phyloP scores from a whole-genome alignment of 2,113 vertebrate genomes.

The Lethenteron reissneri region DNA sequence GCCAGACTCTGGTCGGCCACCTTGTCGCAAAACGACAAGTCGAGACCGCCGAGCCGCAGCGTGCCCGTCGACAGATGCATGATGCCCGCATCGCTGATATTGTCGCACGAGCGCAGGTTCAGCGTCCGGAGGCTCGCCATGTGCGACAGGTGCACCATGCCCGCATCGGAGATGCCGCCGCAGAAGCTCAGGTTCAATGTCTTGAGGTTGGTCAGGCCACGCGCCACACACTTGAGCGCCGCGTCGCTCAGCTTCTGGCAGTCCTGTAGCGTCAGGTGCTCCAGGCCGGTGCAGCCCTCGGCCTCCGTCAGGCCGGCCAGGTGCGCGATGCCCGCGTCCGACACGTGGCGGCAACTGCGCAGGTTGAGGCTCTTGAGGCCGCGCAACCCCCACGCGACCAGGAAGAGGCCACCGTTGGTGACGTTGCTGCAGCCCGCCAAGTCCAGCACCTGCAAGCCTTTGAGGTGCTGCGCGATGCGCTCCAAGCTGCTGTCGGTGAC shows the following conservation, averaged over 20 bases:
- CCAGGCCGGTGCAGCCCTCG: slow-evolving; percentile 73
- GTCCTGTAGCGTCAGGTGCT: slow-evolving; percentile 92
- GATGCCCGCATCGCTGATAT: slow-evolving; percentile 91
- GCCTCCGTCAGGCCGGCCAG: slow-evolving; percentile 88
- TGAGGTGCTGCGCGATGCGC: slow-evolving; percentile 84
- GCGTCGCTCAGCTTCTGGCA: slow-evolving; percentile 93
- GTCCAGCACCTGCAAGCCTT: slow-evolving; percentile 82
- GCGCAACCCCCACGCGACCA: slow-evolving; percentile 87
- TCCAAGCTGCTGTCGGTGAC: slow-evolving; percentile 96
- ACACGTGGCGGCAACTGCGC: slow-evolving; percentile 85
- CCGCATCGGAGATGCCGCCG: slow-evolving; percentile 81
- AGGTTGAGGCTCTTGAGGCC: slow-evolving; percentile 93
- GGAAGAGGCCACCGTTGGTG: slow-evolving; percentile 82
- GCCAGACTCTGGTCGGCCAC: slow-evolving; percentile 92
- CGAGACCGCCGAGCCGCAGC: slow-evolving; percentile 61
- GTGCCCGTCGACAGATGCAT: slow-evolving; percentile 96
- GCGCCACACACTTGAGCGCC: slow-evolving; percentile 82
- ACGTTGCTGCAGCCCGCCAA: slow-evolving; percentile 94
- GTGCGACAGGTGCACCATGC: slow-evolving; percentile 87
- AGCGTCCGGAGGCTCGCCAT: slow-evolving; percentile 85
- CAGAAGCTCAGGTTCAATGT: slow-evolving; percentile 96
- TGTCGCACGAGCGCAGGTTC: slow-evolving; percentile 86
- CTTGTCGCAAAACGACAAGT: slow-evolving; percentile 95
- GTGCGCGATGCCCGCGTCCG: slow-evolving; percentile 90
- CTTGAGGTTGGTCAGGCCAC: slow-evolving; percentile 60